Base-by-base conservation (phyloP, 2,797 vertebrate species). In the Halcyon chelicuti region DNA sequence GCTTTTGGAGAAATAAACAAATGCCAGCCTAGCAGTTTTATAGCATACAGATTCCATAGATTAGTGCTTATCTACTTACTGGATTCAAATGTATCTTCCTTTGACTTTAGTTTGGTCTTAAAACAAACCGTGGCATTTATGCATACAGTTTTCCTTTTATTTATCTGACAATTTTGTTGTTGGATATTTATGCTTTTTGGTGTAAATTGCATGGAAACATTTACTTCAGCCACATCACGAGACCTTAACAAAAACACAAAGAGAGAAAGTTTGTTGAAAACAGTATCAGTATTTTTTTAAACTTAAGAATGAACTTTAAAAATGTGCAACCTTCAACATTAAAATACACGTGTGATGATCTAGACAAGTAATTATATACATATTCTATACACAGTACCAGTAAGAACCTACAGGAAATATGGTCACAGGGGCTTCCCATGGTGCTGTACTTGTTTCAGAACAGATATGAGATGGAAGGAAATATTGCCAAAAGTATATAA, bases 161-260 rank as follows among this genome's bases (percentile, higher is more conserved):
- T 97, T 29, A 98, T 86, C 23, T 93, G 97, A 92, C 99, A 99
- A 37, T 98, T 98, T 96, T 98, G 91, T 97, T 99, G 98, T 92
- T 99, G 98, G 83, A 99, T 98, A 95, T 99, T 99, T 96, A 99
- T 99, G 96, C 98, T 99, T 61, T 90, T 96, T 3, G 99, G 98
- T 22, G 97, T 86, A 89, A 99, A 99, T 15, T 96, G 98, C 98
- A 99, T 99, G 72, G 97, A 98, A 94, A 98, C 98, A 70, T 90
- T 98, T 77, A 99, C 98, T 92, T 99, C 98, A 44, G 99, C 99
- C 67, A 99, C 99, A 89, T 99, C 99, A 90, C 99, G 99, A 95
- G 99, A 99, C 99, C 99, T 97, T 99, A 94, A 63, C 44, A 76
- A 94, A 96, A 68, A 16, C 31, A 91, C 10, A 67, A 78, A 71